These are phyloP conservation scores for Heliangelus exortis DNA, from an alignment of 2,797 vertebrate genomes.

Conservation along the genomic window DNA sequence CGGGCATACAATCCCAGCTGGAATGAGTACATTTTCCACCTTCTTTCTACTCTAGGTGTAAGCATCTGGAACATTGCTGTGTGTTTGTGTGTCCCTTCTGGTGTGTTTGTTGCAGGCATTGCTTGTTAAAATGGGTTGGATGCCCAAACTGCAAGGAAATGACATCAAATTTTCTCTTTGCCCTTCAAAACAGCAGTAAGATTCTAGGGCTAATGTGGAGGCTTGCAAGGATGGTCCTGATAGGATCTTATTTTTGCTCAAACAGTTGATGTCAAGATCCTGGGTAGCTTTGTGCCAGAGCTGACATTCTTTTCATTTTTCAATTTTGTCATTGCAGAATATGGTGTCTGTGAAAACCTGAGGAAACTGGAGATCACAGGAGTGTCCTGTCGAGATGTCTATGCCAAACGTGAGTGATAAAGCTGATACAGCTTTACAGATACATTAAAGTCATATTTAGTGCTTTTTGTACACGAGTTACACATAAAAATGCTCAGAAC, in stretches of 20 bases:
- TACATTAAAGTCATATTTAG: neutral
- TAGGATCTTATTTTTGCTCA: neutral
- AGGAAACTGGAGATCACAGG: constrained; percentile 91
- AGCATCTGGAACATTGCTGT: neutral
- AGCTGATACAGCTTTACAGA: neutral
- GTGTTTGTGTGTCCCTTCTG: neutral
- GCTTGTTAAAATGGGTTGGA: neutral
- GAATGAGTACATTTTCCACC: neutral
- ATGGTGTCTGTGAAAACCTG: constrained; percentile 91
- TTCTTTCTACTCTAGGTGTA: neutral
- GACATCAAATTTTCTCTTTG: neutral
- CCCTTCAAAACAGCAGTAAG: neutral
- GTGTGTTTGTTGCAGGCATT: neutral
- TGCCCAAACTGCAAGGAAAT: neutral
- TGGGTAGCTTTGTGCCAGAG: neutral
- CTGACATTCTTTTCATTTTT: neutral
- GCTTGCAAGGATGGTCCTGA: neutral
- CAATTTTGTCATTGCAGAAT: constrained; percentile 82
- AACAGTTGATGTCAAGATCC: fast-evolving
- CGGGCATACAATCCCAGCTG: neutral
- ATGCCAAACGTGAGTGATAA: constrained; percentile 91
- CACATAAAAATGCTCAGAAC: neutral
- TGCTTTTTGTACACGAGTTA: neutral
- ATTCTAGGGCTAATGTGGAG: neutral
- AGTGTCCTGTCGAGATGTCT: constrained; percentile 91